Evolutionary conservation across 2,888 invertebrate species (phyloP).

Genomic region (Drosophila koepferae): DNA sequence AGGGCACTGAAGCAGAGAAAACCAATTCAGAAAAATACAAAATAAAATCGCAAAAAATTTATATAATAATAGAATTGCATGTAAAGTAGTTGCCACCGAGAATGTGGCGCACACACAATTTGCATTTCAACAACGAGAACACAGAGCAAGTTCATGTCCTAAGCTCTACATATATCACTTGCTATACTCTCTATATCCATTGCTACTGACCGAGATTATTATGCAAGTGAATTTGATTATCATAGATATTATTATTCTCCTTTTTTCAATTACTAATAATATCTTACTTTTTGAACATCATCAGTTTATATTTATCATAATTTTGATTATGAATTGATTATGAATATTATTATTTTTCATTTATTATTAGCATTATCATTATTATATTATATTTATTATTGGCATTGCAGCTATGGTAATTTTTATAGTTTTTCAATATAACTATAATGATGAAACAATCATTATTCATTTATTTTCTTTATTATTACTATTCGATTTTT

Average conservation of each 20-base stretch:
- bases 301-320: too few relatives aligned
- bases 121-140: background rate
- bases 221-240: background rate
- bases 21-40: conserved; percentile 5
- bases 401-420: too few relatives aligned
- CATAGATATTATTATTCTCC: background rate
- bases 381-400: too few relatives aligned
- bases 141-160: conserved; percentile 15
- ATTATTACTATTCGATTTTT: background rate
- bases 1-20: conserved; percentile 35
- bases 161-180: background rate
- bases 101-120: conserved; percentile 20
- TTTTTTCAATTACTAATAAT: background rate
- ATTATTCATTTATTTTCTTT: too few relatives aligned
- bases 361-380: background rate
- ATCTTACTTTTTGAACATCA: background rate
- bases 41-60: background rate
- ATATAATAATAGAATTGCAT: conserved; percentile 9
- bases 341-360: background rate
- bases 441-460: too few relatives aligned
- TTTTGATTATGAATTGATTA: background rate
- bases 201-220: background rate
- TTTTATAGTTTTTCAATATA: too few relatives aligned
- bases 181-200: background rate
- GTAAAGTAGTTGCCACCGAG: conserved; percentile 9